phyloP scores from a whole-genome alignment of 2,888 invertebrate genomes.

The Blastobasis lacticolella region DNA sequence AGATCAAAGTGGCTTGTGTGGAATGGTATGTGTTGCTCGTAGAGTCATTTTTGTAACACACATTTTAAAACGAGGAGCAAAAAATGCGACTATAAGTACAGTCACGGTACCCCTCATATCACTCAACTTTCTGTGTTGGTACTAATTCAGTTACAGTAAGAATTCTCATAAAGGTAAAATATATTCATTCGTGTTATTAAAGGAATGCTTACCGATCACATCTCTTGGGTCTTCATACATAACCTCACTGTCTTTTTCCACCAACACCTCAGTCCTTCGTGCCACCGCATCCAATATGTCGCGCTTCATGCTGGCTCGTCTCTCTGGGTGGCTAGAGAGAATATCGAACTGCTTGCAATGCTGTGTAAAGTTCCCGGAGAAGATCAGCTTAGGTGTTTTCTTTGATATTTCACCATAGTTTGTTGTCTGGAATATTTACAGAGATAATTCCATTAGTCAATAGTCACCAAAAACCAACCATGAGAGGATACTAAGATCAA shows the following conservation, averaged over 20 bases:
- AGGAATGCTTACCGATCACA: constrained; percentile 40
- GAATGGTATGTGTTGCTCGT: too few relatives aligned
- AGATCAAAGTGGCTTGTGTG: too few relatives aligned
- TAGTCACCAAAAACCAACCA: too few relatives aligned
- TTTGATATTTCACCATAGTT: constrained; percentile 29
- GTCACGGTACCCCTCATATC: too few relatives aligned
- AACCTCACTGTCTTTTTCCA: constrained; percentile 35
- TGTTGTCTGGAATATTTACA: constrained; percentile 11
- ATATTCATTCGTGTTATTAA: too few relatives aligned
- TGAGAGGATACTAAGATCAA: too few relatives aligned
- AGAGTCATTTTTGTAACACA: too few relatives aligned
- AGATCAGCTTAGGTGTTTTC: constrained; percentile 25
- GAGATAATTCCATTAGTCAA: neutral
- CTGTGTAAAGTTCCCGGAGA: constrained; percentile 51
- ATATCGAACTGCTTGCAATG: constrained; percentile 38
- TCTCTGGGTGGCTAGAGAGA: constrained; percentile 19
- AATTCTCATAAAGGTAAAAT: too few relatives aligned
- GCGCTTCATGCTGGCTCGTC: constrained; percentile 44
- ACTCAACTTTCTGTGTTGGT: too few relatives aligned
- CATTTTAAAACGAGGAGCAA: too few relatives aligned
- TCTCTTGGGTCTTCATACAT: constrained; percentile 63
- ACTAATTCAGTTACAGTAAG: too few relatives aligned
- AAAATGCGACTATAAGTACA: too few relatives aligned
- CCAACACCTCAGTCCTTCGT: constrained; percentile 39
- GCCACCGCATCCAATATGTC: constrained; percentile 49